Evolutionary conservation across 2,888 invertebrate genomes (phyloP).

Genomic region (Itoplectis maculator): DNA sequence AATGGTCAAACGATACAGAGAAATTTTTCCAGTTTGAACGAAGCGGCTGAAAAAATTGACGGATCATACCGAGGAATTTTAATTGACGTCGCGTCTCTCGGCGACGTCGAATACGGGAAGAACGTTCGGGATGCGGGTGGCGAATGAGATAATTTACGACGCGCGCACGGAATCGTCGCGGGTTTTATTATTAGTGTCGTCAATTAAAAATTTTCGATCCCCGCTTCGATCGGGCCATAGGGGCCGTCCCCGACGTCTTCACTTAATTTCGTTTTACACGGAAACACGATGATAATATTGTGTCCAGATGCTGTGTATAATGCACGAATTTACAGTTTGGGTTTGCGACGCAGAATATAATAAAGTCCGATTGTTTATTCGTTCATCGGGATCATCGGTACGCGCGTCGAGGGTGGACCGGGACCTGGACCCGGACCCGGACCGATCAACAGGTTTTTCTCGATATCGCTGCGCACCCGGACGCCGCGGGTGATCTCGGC

Average conservation of each 20-base stretch:
- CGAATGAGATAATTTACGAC: slow-evolving; percentile 59
- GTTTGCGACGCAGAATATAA: slow-evolving; percentile 35
- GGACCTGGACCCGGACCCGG: slow-evolving; percentile 47
- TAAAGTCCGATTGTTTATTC: slow-evolving; percentile 64
- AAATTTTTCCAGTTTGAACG: slow-evolving; percentile 3
- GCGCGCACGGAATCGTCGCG: slow-evolving; percentile 37
- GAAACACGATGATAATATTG: slow-evolving; percentile 52
- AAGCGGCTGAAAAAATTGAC: slow-evolving; percentile 26
- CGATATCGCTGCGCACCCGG: slow-evolving; percentile 45
- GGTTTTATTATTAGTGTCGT: slow-evolving; percentile 65
- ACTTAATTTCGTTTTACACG: slow-evolving; percentile 64
- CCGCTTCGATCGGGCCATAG: slow-evolving; percentile 53
- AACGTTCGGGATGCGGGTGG: slow-evolving; percentile 60
- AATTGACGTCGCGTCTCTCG: slow-evolving; percentile 36
- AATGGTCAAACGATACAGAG: neutral
- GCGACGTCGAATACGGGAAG: slow-evolving; percentile 17
- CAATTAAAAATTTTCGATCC: slow-evolving; percentile 59
- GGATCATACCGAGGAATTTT: slow-evolving; percentile 38
- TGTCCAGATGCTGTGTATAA: slow-evolving; percentile 50
- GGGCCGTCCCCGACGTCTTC: slow-evolving; percentile 61
- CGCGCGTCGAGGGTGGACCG: slow-evolving; percentile 47
- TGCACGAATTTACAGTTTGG: slow-evolving; percentile 23
- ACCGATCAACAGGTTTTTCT: slow-evolving; percentile 65
- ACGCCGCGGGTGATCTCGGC: slow-evolving; percentile 60
- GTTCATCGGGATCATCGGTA: slow-evolving; percentile 64